Conservation (phyloP, 2,113 vertebrate species). For the Aix galericulata region DNA sequence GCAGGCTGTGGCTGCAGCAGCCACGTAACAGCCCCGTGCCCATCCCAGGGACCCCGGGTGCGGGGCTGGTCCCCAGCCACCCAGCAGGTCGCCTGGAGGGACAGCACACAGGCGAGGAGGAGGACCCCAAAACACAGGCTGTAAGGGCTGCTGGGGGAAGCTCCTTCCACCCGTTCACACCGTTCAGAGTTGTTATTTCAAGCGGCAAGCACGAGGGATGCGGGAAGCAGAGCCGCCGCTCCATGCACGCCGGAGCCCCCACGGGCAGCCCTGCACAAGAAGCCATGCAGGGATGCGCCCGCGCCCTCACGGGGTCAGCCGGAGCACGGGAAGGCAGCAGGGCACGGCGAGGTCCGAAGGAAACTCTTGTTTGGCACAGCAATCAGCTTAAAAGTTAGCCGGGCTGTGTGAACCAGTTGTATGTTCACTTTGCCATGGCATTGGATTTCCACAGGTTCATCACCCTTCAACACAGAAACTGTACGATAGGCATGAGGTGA, state of each 20-base stretch:
- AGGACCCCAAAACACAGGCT: fast-evolving
- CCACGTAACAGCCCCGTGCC: fast-evolving
- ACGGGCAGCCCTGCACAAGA: too few relatives aligned
- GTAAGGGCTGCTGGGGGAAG: not conserved
- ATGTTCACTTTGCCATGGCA: not conserved
- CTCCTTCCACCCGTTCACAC: not conserved
- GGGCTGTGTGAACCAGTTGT: not conserved
- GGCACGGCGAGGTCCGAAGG: not conserved
- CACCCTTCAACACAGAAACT: too few relatives aligned
- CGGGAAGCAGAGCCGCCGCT: not conserved
- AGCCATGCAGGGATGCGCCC: not conserved
- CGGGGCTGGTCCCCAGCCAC: too few relatives aligned
- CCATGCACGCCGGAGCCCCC: too few relatives aligned
- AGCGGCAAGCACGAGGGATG: fast-evolving
- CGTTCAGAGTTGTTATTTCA: fast-evolving
- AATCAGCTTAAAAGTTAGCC: too few relatives aligned
- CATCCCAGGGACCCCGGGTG: not conserved
- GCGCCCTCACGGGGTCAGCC: not conserved
- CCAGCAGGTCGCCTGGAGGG: not conserved
- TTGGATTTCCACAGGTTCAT: not conserved
- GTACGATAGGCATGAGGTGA: too few relatives aligned
- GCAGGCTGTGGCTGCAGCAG: fast-evolving
- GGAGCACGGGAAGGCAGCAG: too few relatives aligned
- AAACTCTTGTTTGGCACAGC: not conserved
- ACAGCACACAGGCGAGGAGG: fast-evolving